These are phyloP conservation scores for Mesembrinibis cayennensis DNA, from an alignment of 2,113 vertebrate species.

Conservation along the genomic window DNA sequence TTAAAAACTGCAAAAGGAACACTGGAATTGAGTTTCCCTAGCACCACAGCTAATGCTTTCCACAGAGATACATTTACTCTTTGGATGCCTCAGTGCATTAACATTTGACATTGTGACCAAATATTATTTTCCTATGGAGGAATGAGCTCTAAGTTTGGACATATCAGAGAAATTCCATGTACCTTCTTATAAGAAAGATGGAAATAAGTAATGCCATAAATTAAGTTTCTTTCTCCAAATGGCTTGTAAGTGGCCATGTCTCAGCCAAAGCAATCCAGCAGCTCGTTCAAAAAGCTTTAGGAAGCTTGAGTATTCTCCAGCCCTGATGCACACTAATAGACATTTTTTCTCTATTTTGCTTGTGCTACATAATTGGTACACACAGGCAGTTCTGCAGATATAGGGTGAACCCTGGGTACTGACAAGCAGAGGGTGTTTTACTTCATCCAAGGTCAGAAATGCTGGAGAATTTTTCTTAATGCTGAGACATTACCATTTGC, in stretches of 20 bases:
- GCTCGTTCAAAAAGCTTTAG: background rate
- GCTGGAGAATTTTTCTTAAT: background rate
- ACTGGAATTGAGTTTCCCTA: background rate
- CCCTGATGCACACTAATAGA: background rate
- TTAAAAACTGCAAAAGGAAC: background rate
- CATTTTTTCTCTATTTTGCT: background rate
- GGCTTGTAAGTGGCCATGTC: accelerated
- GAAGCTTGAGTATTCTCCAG: background rate
- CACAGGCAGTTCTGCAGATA: background rate
- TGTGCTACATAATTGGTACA: background rate
- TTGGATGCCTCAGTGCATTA: background rate
- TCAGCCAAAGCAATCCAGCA: background rate
- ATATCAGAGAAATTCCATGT: background rate
- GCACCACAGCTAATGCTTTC: background rate
- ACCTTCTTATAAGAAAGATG: background rate
- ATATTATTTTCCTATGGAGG: background rate
- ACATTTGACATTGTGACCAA: background rate
- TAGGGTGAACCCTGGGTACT: background rate
- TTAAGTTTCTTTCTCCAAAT: background rate
- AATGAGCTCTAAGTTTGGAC: background rate
- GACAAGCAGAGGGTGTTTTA: background rate
- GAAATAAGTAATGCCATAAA: background rate
- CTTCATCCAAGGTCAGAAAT: conserved; percentile 17
- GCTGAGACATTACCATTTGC: background rate
- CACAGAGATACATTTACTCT: background rate